phyloP scores from a whole-genome alignment of 1,140 invertebrate genomes.

The Drosophila simulans region DNA sequence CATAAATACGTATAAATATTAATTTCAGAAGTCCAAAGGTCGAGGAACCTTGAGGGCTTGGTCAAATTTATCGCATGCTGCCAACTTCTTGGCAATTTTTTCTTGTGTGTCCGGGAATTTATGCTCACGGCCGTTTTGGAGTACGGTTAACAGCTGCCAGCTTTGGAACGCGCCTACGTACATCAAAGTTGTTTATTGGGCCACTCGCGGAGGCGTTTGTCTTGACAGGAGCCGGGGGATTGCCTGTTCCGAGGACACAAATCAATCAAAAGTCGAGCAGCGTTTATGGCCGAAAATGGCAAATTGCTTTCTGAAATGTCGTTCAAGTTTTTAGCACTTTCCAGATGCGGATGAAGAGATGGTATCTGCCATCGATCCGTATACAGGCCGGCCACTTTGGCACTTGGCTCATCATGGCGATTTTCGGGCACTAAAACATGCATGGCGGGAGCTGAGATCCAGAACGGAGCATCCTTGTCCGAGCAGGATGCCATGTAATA shows the following conservation, averaged over 20 bases:
- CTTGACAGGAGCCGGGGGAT: slow-evolving; percentile 18
- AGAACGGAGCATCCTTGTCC: slow-evolving; percentile 7
- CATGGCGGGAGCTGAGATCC: slow-evolving; percentile 33
- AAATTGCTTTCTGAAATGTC: slow-evolving; percentile 72
- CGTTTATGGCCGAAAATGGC: slow-evolving; percentile 73
- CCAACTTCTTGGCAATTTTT: neutral
- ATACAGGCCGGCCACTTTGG: slow-evolving; percentile 44
- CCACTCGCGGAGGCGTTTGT: slow-evolving; percentile 38
- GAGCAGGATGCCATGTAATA: slow-evolving; percentile 67
- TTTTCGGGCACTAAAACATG: slow-evolving; percentile 72
- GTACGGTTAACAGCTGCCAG: slow-evolving; percentile 37
- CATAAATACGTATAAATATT: too few relatives aligned
- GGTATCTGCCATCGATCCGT: slow-evolving; percentile 2
- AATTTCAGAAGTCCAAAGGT: neutral
- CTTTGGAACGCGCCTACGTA: slow-evolving; percentile 13
- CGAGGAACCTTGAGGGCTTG: neutral
- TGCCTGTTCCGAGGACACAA: slow-evolving; percentile 39
- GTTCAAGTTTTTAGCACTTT: slow-evolving; percentile 49
- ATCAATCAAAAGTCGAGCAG: slow-evolving; percentile 71
- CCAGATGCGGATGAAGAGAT: neutral
- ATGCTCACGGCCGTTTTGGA: slow-evolving; percentile 15
- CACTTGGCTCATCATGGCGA: slow-evolving; percentile 68
- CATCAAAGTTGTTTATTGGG: slow-evolving; percentile 52
- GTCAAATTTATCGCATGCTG: slow-evolving; percentile 18
- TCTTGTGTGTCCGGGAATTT: slow-evolving; percentile 9